A percentile compares a stretch with the other conserved stretches of the same genome.
These are phyloP conservation scores for Eulemur macaco DNA, from an alignment of 2,113 vertebrate species.

Conservation along the genomic window DNA sequence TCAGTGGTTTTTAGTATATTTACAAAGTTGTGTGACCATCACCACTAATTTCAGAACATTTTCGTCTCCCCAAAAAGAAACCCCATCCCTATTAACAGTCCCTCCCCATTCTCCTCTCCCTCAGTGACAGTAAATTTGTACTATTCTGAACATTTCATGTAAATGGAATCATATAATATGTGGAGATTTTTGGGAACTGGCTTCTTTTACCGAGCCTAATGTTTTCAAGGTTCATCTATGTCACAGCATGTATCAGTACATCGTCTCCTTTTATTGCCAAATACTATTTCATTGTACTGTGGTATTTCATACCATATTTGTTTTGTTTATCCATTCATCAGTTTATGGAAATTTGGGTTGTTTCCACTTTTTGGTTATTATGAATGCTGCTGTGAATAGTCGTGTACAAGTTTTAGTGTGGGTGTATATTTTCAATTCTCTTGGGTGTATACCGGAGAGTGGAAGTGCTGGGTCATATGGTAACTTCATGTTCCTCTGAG, in stretches of 20 bases:
- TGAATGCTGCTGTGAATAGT: not conserved
- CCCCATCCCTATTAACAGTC: not conserved
- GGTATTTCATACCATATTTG: not conserved
- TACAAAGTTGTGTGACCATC: not conserved
- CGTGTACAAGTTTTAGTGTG: not conserved
- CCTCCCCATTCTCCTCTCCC: not conserved
- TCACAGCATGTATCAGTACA: accelerated
- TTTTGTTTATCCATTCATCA: not conserved
- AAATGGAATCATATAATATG: not conserved
- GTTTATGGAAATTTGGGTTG: not conserved
- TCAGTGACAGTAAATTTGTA: not conserved
- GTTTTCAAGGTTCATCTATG: not conserved
- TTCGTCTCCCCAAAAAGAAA: not conserved
- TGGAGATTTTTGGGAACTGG: not conserved
- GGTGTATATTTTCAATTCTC: not conserved
- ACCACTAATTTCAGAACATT: not conserved
- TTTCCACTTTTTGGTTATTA: not conserved
- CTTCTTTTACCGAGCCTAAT: not conserved
- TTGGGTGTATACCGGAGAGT: not conserved
- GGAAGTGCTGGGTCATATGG: not conserved
- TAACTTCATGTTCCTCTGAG: not conserved
- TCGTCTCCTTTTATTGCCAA: not conserved
- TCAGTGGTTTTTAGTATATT: not conserved
- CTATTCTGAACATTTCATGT: not conserved
- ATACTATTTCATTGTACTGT: not conserved